These are phyloP conservation scores for Carcharodon carcharias DNA, from an alignment of 2,797 vertebrate genomes.

Conservation along the genomic window DNA sequence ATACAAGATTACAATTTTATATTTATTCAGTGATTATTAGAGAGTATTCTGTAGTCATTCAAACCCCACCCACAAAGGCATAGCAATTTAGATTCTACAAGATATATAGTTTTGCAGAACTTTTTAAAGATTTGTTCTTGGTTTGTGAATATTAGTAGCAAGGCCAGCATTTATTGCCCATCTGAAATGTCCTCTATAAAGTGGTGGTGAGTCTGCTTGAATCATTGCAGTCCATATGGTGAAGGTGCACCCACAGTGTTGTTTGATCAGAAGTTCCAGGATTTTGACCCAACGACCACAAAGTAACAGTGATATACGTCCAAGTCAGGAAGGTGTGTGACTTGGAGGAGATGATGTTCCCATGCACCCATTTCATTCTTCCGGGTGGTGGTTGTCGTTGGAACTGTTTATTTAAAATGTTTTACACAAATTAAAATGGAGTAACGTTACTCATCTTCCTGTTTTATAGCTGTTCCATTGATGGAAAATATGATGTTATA, in stretches of 20 bases:
- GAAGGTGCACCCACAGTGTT: background rate
- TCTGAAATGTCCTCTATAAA: background rate
- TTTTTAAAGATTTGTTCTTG: background rate
- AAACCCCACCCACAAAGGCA: background rate
- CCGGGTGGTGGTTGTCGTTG: background rate
- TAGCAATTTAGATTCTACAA: background rate
- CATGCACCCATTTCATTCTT: background rate
- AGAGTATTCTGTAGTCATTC: background rate
- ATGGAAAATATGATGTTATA: background rate
- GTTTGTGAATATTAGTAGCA: background rate
- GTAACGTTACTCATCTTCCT: background rate
- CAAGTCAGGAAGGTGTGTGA: background rate
- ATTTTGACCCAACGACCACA: background rate
- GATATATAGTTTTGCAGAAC: background rate
- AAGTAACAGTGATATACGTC: background rate
- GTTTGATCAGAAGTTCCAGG: background rate
- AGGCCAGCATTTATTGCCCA: background rate
- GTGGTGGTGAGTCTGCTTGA: background rate
- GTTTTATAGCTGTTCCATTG: background rate
- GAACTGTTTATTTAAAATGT: background rate
- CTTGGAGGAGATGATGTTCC: background rate
- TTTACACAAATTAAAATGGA: background rate
- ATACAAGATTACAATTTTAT: background rate
- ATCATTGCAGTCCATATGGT: background rate
- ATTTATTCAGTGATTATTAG: constrained; percentile 8